phyloP scores from a whole-genome alignment of 2,113 vertebrate genomes.

The Picathartes gymnocephalus region DNA sequence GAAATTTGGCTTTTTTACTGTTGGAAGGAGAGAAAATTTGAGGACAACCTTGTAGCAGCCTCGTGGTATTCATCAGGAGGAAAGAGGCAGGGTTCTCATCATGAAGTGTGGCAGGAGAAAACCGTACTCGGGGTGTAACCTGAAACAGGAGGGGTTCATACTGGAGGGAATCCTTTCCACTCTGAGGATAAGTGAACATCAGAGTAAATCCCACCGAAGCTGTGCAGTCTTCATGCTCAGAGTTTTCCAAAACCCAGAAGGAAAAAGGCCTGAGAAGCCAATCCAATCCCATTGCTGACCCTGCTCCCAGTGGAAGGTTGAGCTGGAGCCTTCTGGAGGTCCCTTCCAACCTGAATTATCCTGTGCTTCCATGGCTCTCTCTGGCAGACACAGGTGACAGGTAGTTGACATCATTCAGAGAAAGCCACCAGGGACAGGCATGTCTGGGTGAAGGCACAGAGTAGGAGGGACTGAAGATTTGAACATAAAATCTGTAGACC shows the following conservation, averaged over 20 bases:
- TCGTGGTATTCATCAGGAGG: background rate
- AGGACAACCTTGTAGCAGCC: background rate
- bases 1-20: background rate
- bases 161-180: background rate
- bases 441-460: background rate
- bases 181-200: fast-evolving
- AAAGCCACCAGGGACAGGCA: background rate
- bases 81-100: background rate
- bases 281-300: background rate
- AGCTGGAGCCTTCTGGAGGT: background rate
- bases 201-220: background rate
- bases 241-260: background rate
- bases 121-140: fast-evolving
- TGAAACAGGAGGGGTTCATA: background rate
- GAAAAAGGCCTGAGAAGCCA: background rate
- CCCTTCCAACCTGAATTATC: background rate
- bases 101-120: background rate
- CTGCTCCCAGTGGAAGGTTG: background rate
- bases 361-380: background rate
- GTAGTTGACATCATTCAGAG: background rate
- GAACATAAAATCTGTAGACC: background rate
- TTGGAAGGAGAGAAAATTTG: background rate
- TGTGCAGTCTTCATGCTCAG: background rate
- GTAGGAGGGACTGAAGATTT: background rate
- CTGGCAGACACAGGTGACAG: background rate